Evolutionary conservation across 1,140 invertebrate genomes (phyloP).

Genomic region (Vollenhovia emeryi): DNA sequence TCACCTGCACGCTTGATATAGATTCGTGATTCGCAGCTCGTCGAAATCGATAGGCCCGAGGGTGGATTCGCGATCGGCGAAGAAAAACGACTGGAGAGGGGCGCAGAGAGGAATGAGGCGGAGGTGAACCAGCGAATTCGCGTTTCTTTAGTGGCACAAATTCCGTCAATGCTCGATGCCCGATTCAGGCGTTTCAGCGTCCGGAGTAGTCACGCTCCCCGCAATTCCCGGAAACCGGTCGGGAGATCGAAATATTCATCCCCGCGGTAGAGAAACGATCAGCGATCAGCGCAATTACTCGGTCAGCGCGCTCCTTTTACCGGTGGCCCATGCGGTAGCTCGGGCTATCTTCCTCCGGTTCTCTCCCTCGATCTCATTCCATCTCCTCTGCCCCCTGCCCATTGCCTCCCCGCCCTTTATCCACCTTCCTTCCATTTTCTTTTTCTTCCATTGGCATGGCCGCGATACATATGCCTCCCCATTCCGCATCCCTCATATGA

Average conservation of each 20-base stretch:
- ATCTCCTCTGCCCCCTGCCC: conserved; percentile 14
- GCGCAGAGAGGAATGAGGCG: neutral
- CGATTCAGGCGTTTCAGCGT: conserved; percentile 41
- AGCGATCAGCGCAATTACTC: conserved; percentile 70
- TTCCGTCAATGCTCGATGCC: conserved; percentile 33
- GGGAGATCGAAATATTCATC: conserved; percentile 77
- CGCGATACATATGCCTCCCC: conserved; percentile 55
- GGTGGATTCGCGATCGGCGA: conserved; percentile 24
- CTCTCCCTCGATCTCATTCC: conserved; percentile 7
- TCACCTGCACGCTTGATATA: conserved; percentile 43
- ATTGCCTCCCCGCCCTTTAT: conserved; percentile 30
- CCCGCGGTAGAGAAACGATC: conserved; percentile 75
- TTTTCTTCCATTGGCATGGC: conserved; percentile 55
- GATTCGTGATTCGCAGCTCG: conserved; percentile 46
- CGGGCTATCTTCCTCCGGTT: conserved; percentile 7
- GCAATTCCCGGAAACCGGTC: conserved; percentile 71
- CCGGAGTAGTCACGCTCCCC: conserved; percentile 54
- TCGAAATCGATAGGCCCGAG: conserved; percentile 39
- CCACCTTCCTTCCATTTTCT: conserved; percentile 39
- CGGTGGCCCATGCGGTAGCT: conserved; percentile 68
- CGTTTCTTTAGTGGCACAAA: conserved; percentile 58
- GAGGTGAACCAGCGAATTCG: neutral
- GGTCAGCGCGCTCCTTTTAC: conserved; percentile 60
- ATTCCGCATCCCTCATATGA: conserved; percentile 35
- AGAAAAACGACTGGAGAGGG: neutral